Conservation (phyloP, 2,113 vertebrate species). For the Epinephelus cyanopodus region DNA sequence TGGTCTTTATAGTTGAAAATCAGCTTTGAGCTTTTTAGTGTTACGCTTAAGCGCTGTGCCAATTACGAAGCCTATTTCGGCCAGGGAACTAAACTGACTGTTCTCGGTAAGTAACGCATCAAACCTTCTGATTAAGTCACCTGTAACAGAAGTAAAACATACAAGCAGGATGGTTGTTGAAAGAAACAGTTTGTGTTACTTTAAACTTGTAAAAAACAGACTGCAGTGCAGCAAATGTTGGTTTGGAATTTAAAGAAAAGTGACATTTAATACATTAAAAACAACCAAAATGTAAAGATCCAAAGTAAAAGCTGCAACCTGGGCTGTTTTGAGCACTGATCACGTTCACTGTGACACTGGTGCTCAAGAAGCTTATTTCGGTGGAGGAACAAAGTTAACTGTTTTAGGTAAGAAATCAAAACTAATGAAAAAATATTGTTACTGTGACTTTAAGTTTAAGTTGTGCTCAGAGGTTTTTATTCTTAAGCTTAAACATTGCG, state of each 20-base stretch:
- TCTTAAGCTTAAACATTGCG: neutral
- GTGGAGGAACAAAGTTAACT: conserved; percentile 69
- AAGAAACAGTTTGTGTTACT: neutral
- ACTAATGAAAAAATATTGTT: neutral
- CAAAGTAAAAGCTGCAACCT: neutral
- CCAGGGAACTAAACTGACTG: conserved; percentile 62
- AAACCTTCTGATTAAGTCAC: neutral
- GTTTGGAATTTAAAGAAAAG: neutral
- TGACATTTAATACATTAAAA: neutral
- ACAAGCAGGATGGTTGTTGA: too few relatives aligned
- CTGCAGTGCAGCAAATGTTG: neutral
- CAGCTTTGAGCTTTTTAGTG: conserved; percentile 32
- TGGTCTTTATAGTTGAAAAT: neutral
- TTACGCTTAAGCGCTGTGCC: conserved; percentile 49
- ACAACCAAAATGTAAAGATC: neutral
- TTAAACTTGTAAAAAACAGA: neutral
- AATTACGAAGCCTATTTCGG: conserved; percentile 65
- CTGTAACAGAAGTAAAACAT: neutral
- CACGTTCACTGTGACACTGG: conserved; percentile 36
- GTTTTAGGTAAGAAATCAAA: conserved; percentile 37
- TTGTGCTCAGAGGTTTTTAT: neutral
- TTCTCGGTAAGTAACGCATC: conserved; percentile 77
- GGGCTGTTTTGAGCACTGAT: conserved; percentile 14
- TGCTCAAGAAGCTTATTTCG: conserved; percentile 74
- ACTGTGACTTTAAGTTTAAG: neutral